Conservation (phyloP, 2,113 vertebrate species). For the Phylloscopus trochilus region DNA sequence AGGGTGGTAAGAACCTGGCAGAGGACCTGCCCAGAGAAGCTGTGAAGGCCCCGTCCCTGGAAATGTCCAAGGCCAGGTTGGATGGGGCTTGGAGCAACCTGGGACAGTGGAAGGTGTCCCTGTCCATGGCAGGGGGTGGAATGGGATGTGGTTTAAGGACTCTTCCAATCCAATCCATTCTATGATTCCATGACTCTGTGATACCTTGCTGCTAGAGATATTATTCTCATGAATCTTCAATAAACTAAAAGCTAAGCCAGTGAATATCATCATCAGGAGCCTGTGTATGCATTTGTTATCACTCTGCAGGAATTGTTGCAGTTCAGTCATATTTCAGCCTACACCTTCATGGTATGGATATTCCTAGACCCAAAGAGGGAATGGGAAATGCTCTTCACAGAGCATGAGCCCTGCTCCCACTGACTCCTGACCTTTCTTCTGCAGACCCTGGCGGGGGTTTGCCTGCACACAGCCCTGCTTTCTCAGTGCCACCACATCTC, state of each 20-base stretch:
- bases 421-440: conserved; percentile 14
- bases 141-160: background rate
- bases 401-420: fast-evolving
- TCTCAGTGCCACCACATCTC: background rate
- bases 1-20: background rate
- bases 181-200: background rate
- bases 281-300: background rate
- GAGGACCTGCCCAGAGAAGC: background rate
- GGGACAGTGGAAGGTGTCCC: background rate
- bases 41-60: background rate
- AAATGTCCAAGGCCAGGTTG: background rate
- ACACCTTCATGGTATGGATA: background rate
- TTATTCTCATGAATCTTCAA: background rate
- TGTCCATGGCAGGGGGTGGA: background rate
- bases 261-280: background rate
- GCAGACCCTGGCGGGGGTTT: background rate
- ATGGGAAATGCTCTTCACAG: background rate
- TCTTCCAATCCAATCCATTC: background rate
- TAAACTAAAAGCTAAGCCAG: background rate
- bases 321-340: background rate
- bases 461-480: background rate
- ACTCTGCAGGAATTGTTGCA: background rate
- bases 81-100: background rate
- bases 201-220: background rate
- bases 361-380: background rate